phyloP scores from a whole-genome alignment of 2,113 vertebrate genomes.

The Cranoglanis bouderius region DNA sequence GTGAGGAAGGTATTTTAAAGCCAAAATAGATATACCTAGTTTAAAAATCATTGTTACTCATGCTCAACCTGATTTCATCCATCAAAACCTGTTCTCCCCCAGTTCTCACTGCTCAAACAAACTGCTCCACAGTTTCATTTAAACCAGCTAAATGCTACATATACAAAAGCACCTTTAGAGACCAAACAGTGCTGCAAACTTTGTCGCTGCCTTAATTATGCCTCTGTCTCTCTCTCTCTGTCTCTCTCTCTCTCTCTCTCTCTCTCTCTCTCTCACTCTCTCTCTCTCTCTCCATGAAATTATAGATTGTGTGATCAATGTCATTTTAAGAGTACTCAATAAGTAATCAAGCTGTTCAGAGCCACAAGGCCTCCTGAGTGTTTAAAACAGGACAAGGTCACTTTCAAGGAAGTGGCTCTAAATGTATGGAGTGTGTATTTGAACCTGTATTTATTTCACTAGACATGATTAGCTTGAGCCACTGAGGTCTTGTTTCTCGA shows the following conservation, averaged over 20 bases:
- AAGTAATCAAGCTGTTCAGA: conserved; percentile 58
- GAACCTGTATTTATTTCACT: conserved; percentile 25
- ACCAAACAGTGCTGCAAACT: conserved; percentile 30
- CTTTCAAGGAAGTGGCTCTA: conserved; percentile 38
- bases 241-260: conserved; percentile 9
- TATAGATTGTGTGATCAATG: conserved; percentile 60
- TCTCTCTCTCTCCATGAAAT: conserved; percentile 42
- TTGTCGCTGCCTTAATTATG: conserved; percentile 35
- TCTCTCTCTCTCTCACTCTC: conserved; percentile 9
- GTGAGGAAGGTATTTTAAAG: background rate
- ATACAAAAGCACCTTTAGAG: background rate
- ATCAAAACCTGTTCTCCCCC: background rate
- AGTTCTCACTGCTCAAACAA: background rate
- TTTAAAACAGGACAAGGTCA: conserved; percentile 63
- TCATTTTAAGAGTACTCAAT: conserved; percentile 45
- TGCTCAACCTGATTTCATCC: background rate
- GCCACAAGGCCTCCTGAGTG: conserved; percentile 37
- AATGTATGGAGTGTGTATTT: conserved; percentile 1
- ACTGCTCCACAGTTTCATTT: background rate
- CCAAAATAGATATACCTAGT: background rate
- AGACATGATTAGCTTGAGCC: conserved; percentile 19
- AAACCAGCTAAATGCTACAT: background rate
- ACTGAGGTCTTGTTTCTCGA: conserved; percentile 9
- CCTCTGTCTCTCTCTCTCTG: conserved; percentile 22
- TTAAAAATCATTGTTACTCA: background rate